These are phyloP conservation scores for Neomorphus geoffroyi DNA, from an alignment of 2,797 vertebrate genomes.

Conservation along the genomic window DNA sequence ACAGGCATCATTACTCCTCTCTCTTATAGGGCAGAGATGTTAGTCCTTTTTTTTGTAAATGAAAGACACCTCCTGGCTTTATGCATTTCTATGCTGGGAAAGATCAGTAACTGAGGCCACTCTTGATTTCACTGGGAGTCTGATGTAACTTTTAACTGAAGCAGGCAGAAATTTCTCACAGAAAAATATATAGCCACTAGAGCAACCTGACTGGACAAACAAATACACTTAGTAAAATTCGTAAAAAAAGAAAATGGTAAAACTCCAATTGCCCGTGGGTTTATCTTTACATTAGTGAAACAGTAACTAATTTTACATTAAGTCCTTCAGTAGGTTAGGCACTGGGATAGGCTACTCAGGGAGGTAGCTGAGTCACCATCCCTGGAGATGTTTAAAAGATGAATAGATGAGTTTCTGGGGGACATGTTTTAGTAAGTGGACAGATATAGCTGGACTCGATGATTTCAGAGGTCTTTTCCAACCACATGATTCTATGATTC, in stretches of 20 bases:
- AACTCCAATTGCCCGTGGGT: not conserved
- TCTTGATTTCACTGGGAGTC: not conserved
- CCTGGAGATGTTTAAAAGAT: no score
- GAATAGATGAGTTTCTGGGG: no score
- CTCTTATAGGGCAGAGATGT: not conserved
- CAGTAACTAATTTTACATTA: not conserved
- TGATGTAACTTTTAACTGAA: not conserved
- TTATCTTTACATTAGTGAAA: not conserved
- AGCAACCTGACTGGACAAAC: not conserved
- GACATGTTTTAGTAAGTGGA: no score
- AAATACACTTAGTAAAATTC: not conserved
- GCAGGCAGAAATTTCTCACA: not conserved
- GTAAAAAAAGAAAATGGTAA: not conserved
- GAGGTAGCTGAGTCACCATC: no score
- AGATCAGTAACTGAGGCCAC: rapidly evolving
- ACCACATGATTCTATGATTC: no score
- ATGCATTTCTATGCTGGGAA: not conserved
- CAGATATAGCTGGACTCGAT: no score
- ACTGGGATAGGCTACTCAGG: no score
- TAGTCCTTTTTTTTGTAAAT: not conserved
- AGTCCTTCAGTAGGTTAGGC: not conserved
- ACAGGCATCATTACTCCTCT: not conserved
- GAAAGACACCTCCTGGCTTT: not conserved
- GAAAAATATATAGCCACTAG: not conserved
- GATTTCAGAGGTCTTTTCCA: no score